Evolutionary conservation across 2,113 vertebrate species (phyloP).

Genomic region (Mirounga angustirostris): DNA sequence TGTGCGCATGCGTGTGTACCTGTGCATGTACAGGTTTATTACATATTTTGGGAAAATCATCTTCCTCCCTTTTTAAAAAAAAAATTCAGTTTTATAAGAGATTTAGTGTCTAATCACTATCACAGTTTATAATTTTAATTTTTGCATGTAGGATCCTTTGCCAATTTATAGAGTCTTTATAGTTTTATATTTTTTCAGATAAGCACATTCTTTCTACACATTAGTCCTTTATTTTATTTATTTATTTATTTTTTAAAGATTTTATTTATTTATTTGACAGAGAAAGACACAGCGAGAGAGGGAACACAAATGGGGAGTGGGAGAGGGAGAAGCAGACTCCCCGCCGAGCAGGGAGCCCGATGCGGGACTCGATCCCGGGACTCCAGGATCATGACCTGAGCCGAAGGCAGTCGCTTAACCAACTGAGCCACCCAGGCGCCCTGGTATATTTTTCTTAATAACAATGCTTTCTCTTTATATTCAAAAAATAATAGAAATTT

Average conservation of each 20-base stretch:
- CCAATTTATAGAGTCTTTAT: background rate
- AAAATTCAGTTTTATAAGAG: background rate
- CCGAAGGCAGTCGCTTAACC: no score
- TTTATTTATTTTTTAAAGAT: background rate
- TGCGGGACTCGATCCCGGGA: no score
- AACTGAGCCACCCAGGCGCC: no score
- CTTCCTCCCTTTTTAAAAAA: background rate
- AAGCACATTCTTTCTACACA: background rate
- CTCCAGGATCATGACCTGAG: no score
- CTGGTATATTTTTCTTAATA: no score
- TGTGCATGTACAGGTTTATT: background rate
- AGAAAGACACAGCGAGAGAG: no score
- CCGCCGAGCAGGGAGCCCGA: no score
- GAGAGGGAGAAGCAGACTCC: no score
- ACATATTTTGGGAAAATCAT: background rate
- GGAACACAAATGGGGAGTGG: no score
- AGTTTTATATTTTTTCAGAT: background rate
- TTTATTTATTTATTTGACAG: no score
- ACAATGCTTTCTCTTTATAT: no score
- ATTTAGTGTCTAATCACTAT: background rate
- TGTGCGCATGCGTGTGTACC: accelerated
- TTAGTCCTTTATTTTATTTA: background rate
- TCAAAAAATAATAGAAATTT: no score
- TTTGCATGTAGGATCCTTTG: background rate
- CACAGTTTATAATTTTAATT: background rate